Evolutionary conservation across 2,888 invertebrate genomes (phyloP).

Genomic region (Mesoligia furuncula): DNA sequence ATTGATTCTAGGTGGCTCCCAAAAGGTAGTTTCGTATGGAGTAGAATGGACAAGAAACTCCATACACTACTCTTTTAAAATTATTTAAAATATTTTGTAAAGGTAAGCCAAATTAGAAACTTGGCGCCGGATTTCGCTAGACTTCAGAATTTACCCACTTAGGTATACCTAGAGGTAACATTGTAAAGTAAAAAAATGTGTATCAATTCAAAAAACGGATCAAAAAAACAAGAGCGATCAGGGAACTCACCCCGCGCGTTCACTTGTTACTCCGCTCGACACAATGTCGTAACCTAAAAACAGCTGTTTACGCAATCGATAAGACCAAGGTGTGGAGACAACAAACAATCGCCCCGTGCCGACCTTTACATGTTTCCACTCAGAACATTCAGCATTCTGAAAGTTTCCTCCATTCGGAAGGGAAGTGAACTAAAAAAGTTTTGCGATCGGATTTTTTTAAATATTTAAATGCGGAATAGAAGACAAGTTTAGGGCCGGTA

Average conservation of each 20-base stretch:
- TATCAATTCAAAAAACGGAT: background rate
- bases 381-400: conserved; percentile 34
- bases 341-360: conserved; percentile 23
- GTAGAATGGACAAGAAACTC: too few relatives aligned
- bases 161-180: too few relatives aligned
- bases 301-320: conserved; percentile 54
- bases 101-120: background rate
- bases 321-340: conserved; percentile 39
- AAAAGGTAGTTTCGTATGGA: background rate
- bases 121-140: background rate
- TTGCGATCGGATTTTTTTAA: background rate
- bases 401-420: conserved; percentile 28
- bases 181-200: background rate
- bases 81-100: background rate
- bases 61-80: too few relatives aligned
- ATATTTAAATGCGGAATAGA: conserved; percentile 1
- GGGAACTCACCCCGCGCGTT: background rate
- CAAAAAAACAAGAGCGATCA: background rate
- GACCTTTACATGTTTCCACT: conserved; percentile 24
- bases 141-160: background rate
- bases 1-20: too few relatives aligned
- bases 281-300: conserved; percentile 29
- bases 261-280: conserved; percentile 30
- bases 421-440: background rate
- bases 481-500: background rate